Base-by-base conservation (phyloP, 2,888 invertebrate genomes). In the Hypolimnas misippus region DNA sequence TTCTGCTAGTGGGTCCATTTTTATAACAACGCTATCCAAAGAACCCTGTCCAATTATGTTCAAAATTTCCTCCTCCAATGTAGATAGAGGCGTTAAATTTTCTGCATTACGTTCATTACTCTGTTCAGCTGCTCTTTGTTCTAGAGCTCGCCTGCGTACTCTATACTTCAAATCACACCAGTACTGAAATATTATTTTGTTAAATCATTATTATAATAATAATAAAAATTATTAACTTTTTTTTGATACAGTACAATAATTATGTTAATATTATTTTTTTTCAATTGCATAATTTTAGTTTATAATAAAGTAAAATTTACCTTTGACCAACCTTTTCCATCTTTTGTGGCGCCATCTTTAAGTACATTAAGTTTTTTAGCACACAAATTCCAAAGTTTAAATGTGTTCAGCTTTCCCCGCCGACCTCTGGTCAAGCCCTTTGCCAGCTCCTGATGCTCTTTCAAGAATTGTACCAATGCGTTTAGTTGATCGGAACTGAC, bases 111-210 rank as follows among this genome's bases (percentile, higher is more conserved):
- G 68, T 0, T 66, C 72, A 56, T 80, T 76, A 33, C 61, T 68
- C 1, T 83, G 77, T 54, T 73, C 77, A 1, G 80, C 76, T 0
- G 74, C 79, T 67, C 77, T 83, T 4, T 86, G 65, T 67, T 87
- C 84, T 7, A 86, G 61, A 0, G 86, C 83, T 35, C 82, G 75
- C 66, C 85, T 75, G 16, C 79, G 76, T 0, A 84, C 83, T n/a
- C 85, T 68, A 69, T 86, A 86, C 65, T 87, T 87, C 84, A 83
- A 84, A 55, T 87, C 86, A 73, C 84, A 85, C 86, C 86, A 87
- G 65, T 83, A 87, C 87, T 87, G 68, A 17, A 64, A 75, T 14
- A 38, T 40, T 17, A 53, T 38, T 35, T 19, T 12, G 8, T 19
- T 51, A 59, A n/a, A n/a, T n/a, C n/a, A n/a, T n/a, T n/a, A n/a